Percentiles rank a stretch among this genome's conserved stretches.
Conservation (phyloP, 2,888 invertebrate genomes). For the Leuctra nigra region DNA sequence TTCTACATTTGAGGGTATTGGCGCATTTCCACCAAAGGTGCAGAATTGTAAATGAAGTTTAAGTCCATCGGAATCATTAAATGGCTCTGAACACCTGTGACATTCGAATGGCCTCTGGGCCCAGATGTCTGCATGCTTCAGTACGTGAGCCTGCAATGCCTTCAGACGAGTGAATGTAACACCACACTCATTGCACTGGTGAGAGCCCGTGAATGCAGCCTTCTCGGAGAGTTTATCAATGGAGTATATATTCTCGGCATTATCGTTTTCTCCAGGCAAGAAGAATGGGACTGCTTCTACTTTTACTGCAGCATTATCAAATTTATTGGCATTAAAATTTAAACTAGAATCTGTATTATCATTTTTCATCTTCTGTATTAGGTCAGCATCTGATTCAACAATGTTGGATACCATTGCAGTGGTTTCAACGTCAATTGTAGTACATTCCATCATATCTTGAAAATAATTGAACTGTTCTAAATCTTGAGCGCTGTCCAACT, state of each 20-base stretch:
- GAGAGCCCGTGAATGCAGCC: not conserved
- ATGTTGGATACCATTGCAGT: not conserved
- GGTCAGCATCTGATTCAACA: not conserved
- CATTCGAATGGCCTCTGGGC: not conserved
- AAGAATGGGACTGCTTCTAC: not conserved
- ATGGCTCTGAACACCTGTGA: slow-evolving; percentile 11
- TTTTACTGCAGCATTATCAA: not conserved
- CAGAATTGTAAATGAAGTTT: not conserved
- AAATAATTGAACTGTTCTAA: slow-evolving; percentile 2
- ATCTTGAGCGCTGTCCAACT: not conserved
- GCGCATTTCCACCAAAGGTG: not conserved
- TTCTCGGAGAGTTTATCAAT: not conserved
- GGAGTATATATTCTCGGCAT: not conserved
- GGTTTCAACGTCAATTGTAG: slow-evolving; percentile 11
- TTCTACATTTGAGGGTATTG: no score
- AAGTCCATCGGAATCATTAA: not conserved
- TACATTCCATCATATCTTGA: not conserved
- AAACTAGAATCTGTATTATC: not conserved
- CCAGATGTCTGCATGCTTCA: slow-evolving; percentile 1
- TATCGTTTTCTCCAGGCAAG: not conserved
- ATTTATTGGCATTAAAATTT: not conserved
- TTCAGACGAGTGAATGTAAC: slow-evolving; percentile 9
- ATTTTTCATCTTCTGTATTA: not conserved
- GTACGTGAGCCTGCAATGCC: slow-evolving; percentile 4
- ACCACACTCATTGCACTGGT: slow-evolving; percentile 10